Evolutionary conservation across 2,113 vertebrate genomes (phyloP).

Genomic region (Terrapene triunguis): DNA sequence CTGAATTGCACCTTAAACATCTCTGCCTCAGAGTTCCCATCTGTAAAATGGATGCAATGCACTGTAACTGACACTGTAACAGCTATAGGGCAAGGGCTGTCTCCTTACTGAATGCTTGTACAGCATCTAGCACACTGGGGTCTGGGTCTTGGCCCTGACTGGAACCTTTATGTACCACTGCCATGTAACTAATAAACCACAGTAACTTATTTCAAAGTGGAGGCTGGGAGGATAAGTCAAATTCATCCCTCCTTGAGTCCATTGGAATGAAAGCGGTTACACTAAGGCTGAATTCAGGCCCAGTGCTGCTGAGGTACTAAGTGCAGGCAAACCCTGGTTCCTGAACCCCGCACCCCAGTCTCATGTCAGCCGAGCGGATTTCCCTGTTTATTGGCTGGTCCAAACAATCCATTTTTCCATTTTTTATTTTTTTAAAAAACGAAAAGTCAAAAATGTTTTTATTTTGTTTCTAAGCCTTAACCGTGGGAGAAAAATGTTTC

Average conservation of each 20-base stretch:
- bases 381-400: not conserved
- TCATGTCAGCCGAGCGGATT: not conserved
- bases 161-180: not conserved
- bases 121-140: not conserved
- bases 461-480: not conserved
- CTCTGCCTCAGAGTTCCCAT: not conserved
- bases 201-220: not conserved
- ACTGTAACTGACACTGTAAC: not conserved
- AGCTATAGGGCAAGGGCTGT: not conserved
- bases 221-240: not conserved
- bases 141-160: not conserved
- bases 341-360: not conserved
- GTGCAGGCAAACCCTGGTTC: not conserved
- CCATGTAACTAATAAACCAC: not conserved
- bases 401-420: not conserved
- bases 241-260: not conserved
- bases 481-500: not conserved
- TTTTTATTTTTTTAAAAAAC: not conserved
- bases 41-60: not conserved
- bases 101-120: not conserved
- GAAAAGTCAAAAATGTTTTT: not conserved
- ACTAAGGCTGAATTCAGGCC: not conserved
- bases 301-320: not conserved
- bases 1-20: not conserved
- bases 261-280: not conserved